These are phyloP conservation scores for Diabrotica virgifera DNA, from an alignment of 1,140 invertebrate genomes.

Conservation along the genomic window DNA sequence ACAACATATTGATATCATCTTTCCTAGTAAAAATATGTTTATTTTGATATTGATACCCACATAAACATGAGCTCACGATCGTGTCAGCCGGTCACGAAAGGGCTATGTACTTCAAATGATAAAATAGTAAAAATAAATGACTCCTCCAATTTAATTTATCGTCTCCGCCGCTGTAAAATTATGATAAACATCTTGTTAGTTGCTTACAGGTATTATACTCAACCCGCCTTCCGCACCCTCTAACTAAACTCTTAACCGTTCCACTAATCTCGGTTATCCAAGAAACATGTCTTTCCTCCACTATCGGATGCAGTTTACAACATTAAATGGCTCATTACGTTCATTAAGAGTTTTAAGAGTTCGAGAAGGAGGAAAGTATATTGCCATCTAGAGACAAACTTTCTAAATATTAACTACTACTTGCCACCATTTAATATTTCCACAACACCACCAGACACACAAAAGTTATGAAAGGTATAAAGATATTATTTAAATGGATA, in stretches of 20 bases:
- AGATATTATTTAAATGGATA: not conserved
- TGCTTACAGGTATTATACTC: conserved; percentile 17
- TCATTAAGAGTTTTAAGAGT: conserved; percentile 21
- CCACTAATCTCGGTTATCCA: conserved; percentile 16
- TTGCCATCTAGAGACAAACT: conserved; percentile 11
- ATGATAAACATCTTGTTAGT: not conserved
- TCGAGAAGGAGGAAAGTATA: conserved; percentile 12
- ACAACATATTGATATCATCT: too few species aligned
- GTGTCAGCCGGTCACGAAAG: too few species aligned
- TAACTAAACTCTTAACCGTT: conserved; percentile 21
- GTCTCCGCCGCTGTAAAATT: too few species aligned
- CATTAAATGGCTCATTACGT: conserved; percentile 18
- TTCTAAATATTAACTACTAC: conserved; percentile 3
- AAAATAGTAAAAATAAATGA: too few species aligned
- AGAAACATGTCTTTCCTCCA: conserved; percentile 20
- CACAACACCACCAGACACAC: not conserved
- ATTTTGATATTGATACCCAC: too few species aligned
- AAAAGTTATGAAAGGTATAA: conserved; percentile 1
- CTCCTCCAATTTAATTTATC: too few species aligned
- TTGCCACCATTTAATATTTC: not conserved
- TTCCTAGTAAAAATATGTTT: too few species aligned
- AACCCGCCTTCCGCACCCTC: conserved; percentile 16
- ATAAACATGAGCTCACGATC: too few species aligned
- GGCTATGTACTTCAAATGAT: too few species aligned
- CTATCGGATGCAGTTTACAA: conserved; percentile 15